Base-by-base conservation (phyloP, 2,888 invertebrate species). In the Drosophila paranaensis region DNA sequence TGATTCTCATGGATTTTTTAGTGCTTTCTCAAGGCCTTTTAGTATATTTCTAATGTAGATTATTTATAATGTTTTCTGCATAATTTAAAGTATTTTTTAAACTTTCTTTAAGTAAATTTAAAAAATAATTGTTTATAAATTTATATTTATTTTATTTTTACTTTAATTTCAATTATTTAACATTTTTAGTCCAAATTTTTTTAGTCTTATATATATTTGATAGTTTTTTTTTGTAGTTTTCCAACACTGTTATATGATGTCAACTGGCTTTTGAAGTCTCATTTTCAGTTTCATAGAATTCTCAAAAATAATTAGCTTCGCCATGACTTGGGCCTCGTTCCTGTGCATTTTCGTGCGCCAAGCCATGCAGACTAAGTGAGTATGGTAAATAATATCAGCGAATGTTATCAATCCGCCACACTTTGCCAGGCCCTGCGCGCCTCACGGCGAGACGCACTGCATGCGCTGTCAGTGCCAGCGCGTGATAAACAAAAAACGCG, bases 401-500 rank as follows among this genome's bases (percentile, higher is more conserved):
- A 46, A 40, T 13, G 16, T 3, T 9, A 33, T 9, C n/a, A 40
- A 35, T 46, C 30, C 10, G 16, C 6, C 10, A 11, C n/a, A 3
- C 9, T 45, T 5, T 3, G 39, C 6, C 16, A 64, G 57, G 11
- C 62, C 55, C 51, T 56, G 69, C 16, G 30, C 6, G n/a, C n/a
- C n/a, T 2, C 48, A 30, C 3, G 30, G 48, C 13, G 42, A 71
- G 6, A 3, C 43, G 20, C 53, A 55, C 37, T 61, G 42, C 40
- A n/a, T 58, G 39, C 40, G 20, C 35, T 69, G 67, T 9, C 46
- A 46, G n/a, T 66, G 42, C 30, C 16, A 35, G 25, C 43, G 39
- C 11, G 43, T 48, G 6, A 13, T 55, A 54, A 11, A 13, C 16
- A 30, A 48, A 14, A 30, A 10, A n/a, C 69, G 40, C 16, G 11